Evolutionary conservation across 2,797 vertebrate genomes (phyloP).

Genomic region (Acanthurus leucopareius): DNA sequence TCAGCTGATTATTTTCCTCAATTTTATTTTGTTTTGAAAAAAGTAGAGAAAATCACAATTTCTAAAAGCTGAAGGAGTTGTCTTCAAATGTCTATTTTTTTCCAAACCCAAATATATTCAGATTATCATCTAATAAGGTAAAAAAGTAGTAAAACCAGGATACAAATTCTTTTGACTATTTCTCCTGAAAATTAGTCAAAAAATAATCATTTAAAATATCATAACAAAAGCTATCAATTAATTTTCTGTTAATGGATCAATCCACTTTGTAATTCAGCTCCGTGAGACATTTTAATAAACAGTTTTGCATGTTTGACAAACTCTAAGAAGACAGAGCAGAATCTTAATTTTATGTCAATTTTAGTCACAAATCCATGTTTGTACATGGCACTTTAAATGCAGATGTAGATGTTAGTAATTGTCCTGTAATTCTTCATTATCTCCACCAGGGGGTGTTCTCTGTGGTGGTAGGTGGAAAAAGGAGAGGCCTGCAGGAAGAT

Average conservation of each 20-base stretch:
- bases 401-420: not conserved
- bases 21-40: too few species aligned
- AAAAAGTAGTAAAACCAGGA: not conserved
- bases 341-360: too few species aligned
- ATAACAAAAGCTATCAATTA: too few species aligned
- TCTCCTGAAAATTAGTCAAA: not conserved
- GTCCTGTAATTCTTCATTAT: slow-evolving; percentile 7
- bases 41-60: not conserved
- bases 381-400: too few species aligned
- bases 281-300: too few species aligned
- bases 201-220: not conserved
- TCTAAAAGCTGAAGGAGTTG: not conserved
- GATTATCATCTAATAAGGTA: not conserved
- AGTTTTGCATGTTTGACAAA: too few species aligned
- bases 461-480: slow-evolving; percentile 86
- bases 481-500: slow-evolving; percentile 53
- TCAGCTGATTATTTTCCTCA: too few species aligned
- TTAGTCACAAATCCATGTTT: too few species aligned
- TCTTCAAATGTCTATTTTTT: not conserved
- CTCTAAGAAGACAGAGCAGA: too few species aligned
- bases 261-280: too few species aligned
- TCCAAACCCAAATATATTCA: too few species aligned
- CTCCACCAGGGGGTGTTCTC: slow-evolving; percentile 89
- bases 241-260: too few species aligned
- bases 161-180: not conserved